phyloP scores from a whole-genome alignment of 2,113 vertebrate genomes.

The Sapajus apella region DNA sequence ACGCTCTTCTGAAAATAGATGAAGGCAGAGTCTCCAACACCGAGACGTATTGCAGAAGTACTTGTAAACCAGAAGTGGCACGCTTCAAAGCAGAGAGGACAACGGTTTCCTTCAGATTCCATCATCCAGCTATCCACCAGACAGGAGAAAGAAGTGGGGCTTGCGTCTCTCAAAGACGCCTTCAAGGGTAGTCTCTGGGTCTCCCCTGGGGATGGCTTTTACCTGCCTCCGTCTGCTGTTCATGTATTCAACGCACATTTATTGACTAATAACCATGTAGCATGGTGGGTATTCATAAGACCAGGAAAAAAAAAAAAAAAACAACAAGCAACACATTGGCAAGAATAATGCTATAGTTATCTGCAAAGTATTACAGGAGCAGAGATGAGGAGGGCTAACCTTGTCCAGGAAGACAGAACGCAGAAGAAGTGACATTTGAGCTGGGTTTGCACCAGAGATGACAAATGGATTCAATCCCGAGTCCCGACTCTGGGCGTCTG shows the following conservation, averaged over 20 bases:
- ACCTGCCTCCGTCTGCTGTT: background rate
- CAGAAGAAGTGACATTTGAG: background rate
- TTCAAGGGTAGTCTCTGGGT: background rate
- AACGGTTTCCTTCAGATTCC: too few relatives aligned
- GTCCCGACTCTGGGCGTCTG: too few relatives aligned
- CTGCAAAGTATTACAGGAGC: background rate
- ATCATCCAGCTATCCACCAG: rapidly evolving
- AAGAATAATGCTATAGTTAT: background rate
- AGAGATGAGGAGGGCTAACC: background rate
- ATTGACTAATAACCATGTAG: background rate
- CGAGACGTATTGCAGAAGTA: rapidly evolving
- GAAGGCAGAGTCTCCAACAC: too few relatives aligned
- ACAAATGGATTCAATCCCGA: background rate
- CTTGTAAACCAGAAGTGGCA: background rate
- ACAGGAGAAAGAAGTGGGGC: rapidly evolving
- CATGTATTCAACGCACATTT: background rate
- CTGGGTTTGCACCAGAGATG: background rate
- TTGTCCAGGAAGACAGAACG: too few relatives aligned
- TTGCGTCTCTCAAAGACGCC: background rate
- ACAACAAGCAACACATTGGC: background rate
- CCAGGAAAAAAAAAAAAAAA: background rate
- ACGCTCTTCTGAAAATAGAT: background rate
- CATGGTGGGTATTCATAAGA: background rate
- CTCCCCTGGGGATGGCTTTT: background rate
- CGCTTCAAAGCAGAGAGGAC: background rate